Base-by-base conservation (phyloP, 92 coral and sea anemone genomes). In the Actinostola sp. region DNA sequence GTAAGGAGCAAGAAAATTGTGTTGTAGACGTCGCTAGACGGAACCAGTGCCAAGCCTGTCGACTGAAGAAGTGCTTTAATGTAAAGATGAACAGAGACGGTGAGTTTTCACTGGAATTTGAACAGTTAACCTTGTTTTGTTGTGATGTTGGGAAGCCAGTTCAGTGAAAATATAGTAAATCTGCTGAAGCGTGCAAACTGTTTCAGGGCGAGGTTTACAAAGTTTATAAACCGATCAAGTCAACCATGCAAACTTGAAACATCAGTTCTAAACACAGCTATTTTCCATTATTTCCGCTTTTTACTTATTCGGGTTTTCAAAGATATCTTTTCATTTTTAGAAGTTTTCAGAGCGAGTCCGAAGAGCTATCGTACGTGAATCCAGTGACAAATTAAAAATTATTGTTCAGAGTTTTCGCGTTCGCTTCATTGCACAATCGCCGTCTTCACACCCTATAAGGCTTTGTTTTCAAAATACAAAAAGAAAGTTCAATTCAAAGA, bases 11-110 rank as follows among this genome's bases (percentile, higher is more conserved):
- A 33, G 92, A 96, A 8, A 85, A 91, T 34, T 95, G 99, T 67
- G 82, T 89, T 17, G 99, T 95, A 14, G 99, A 95, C 61, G 90
- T 95, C 10, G 93, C 92, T 0, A 73, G 99, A 42, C 84, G 99
- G 14, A 95, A 95, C 75, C 99, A 95, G 61, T 95, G 99, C 67
- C 99, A 95, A 39, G 99, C 99, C 29, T 95, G 99, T 80, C 83
- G 99, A 33, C 77, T 95, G 39, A 88, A 81, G 73, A 95, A 95
- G 80, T 95, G 99, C 77, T 88, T 88, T 62, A 84, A 74, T 16
- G 97, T 95, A 0, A 82, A 89, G 76, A 95, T 95, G 99, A 95
- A 95, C 55, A 90, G 84, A 51, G 99, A 95, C 60, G 99, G 99
- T 95, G 69, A 74, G 99, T 42, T 38, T 23, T 19, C 1, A 13